Conservation (phyloP, 2,113 vertebrate species). For the Oreotrochilus melanogaster region DNA sequence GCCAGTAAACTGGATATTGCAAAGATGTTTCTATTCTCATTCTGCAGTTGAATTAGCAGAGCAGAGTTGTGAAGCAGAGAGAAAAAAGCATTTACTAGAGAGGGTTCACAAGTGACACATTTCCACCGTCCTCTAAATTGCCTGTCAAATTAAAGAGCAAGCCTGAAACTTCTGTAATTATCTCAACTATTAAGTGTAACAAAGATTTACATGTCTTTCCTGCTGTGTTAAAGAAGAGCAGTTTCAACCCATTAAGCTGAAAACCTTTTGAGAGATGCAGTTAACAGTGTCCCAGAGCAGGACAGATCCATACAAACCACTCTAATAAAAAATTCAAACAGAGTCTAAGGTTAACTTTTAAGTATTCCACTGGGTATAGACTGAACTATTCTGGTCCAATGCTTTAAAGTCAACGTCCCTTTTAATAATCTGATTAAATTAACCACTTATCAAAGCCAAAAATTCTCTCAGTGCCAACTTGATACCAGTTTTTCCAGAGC, state of each 20-base stretch:
- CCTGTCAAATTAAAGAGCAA: slow-evolving; percentile 53
- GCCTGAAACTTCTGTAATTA: slow-evolving; percentile 47
- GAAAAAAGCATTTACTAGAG: neutral
- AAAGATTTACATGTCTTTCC: slow-evolving; percentile 24
- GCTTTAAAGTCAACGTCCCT: neutral
- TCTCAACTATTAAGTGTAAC: slow-evolving; percentile 42
- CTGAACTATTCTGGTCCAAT: neutral
- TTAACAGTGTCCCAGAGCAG: neutral
- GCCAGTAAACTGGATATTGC: neutral
- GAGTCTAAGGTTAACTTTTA: neutral
- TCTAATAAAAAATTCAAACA: neutral
- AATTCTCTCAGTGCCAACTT: neutral
- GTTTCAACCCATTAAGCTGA: slow-evolving; percentile 27
- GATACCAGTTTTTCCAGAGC: neutral
- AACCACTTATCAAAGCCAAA: neutral
- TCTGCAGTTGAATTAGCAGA: slow-evolving; percentile 9
- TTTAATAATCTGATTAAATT: neutral
- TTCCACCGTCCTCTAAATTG: slow-evolving; percentile 19
- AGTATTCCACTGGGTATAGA: neutral
- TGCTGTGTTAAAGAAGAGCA: neutral
- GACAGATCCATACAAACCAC: neutral
- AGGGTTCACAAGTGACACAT: neutral
- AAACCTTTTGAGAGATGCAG: neutral
- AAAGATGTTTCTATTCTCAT: neutral
- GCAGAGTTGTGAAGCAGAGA: neutral